Conservation (phyloP, 2,113 vertebrate genomes). For the Lagopus leucura region DNA sequence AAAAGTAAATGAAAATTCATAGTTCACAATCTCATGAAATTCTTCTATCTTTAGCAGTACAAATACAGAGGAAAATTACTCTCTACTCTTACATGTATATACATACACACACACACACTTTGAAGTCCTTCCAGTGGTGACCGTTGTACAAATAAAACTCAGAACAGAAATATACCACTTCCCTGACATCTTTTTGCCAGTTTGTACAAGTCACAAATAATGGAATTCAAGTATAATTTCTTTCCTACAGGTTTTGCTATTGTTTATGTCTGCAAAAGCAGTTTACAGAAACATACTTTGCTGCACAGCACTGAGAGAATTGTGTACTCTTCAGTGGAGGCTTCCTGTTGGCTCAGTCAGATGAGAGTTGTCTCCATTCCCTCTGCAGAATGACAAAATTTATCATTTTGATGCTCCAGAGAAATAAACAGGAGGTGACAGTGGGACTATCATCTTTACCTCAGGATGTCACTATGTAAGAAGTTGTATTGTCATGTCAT, state of each 20-base stretch:
- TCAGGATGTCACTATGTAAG: accelerated
- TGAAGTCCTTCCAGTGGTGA: neutral
- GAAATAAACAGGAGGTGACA: neutral
- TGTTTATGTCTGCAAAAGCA: neutral
- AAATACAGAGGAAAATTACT: neutral
- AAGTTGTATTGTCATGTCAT: accelerated
- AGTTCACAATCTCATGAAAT: neutral
- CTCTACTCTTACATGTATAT: neutral
- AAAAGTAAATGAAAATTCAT: neutral
- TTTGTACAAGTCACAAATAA: neutral
- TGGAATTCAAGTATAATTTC: neutral
- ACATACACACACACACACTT: neutral
- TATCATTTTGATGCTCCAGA: neutral
- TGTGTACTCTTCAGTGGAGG: neutral
- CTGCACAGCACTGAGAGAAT: neutral
- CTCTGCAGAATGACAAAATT: neutral
- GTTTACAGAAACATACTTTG: neutral
- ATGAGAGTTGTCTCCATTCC: neutral
- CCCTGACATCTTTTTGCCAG: neutral
- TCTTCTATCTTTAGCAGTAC: neutral
- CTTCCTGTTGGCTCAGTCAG: neutral
- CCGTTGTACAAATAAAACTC: neutral
- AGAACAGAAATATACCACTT: neutral
- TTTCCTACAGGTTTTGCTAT: neutral
- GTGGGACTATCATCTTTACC: neutral